A percentile compares a stretch with the other conserved stretches of the same genome.
Evolutionary conservation across 2,797 vertebrate species (phyloP).

Genomic region (Hybognathus amarus): DNA sequence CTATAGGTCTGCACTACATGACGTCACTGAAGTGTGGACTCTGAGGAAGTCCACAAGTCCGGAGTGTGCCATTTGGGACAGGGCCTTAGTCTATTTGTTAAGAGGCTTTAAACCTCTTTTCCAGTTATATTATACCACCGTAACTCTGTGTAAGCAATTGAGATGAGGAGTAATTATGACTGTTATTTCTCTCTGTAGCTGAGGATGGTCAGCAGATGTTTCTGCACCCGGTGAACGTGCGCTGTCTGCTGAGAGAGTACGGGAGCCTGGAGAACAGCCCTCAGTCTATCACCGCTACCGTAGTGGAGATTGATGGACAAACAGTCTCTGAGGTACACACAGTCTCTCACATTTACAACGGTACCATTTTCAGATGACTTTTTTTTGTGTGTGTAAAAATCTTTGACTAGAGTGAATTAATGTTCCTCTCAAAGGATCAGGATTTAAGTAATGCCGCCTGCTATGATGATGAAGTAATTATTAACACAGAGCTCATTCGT

Average conservation of each 20-base stretch:
- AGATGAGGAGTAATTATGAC: neutral
- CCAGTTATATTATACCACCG: neutral
- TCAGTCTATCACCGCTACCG: slow-evolving; percentile 88
- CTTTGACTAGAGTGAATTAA: neutral
- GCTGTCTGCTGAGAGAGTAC: slow-evolving; percentile 91
- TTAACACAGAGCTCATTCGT: slow-evolving; percentile 2
- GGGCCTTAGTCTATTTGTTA: neutral
- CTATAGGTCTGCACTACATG: too few species aligned
- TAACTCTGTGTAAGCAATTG: neutral
- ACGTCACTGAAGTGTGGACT: too few species aligned
- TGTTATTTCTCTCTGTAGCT: slow-evolving; percentile 71
- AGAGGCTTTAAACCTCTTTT: neutral
- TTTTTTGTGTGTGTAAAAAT: neutral
- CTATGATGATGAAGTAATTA: neutral
- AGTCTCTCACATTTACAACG: neutral
- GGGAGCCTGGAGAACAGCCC: slow-evolving; percentile 95
- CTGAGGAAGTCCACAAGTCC: too few species aligned
- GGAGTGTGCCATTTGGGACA: too few species aligned
- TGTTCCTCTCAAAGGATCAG: neutral
- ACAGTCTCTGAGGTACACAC: slow-evolving; percentile 74
- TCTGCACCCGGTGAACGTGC: slow-evolving; percentile 94
- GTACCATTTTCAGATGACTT: neutral
- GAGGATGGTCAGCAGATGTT: slow-evolving; percentile 98
- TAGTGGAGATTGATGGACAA: slow-evolving; percentile 94
- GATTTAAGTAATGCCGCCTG: neutral